phyloP scores from a whole-genome alignment of 2,113 vertebrate species.

The Amphiprion percula region DNA sequence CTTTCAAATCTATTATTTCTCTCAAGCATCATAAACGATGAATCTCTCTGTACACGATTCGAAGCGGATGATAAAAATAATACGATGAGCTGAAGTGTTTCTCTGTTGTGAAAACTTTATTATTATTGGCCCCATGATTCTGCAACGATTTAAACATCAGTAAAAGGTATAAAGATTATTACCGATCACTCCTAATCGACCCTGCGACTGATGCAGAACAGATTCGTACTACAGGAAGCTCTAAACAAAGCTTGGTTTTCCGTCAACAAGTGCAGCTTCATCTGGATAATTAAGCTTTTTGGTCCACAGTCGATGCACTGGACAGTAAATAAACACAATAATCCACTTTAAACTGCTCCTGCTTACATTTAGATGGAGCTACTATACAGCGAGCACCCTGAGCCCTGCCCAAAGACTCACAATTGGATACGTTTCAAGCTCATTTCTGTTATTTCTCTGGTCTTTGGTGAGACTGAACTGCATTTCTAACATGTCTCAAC shows the following conservation, averaged over 20 bases:
- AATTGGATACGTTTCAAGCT: neutral
- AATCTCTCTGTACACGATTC: slow-evolving; percentile 56
- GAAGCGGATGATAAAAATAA: slow-evolving; percentile 28
- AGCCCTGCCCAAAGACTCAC: slow-evolving; percentile 1
- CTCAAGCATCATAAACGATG: slow-evolving; percentile 20
- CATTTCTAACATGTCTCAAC: neutral
- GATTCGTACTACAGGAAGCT: neutral
- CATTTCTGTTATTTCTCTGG: neutral
- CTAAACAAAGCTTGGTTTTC: neutral
- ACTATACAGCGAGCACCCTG: slow-evolving; percentile 11
- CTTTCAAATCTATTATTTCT: slow-evolving; percentile 41
- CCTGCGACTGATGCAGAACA: neutral
- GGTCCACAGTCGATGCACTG: slow-evolving; percentile 16
- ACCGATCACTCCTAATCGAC: too few species aligned
- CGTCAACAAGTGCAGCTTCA: neutral
- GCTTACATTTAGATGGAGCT: slow-evolving; percentile 10
- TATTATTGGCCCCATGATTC: slow-evolving; percentile 8
- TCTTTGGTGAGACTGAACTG: slow-evolving; percentile 57
- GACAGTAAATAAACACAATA: neutral
- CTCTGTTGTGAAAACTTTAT: too few species aligned
- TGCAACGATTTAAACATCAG: neutral
- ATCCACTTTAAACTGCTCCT: slow-evolving; percentile 12
- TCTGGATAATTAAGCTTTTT: neutral
- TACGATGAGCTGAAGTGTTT: neutral
- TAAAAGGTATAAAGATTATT: neutral